phyloP scores from a whole-genome alignment of 64 coral and sea anemone species.

The Anthopleura sola region DNA sequence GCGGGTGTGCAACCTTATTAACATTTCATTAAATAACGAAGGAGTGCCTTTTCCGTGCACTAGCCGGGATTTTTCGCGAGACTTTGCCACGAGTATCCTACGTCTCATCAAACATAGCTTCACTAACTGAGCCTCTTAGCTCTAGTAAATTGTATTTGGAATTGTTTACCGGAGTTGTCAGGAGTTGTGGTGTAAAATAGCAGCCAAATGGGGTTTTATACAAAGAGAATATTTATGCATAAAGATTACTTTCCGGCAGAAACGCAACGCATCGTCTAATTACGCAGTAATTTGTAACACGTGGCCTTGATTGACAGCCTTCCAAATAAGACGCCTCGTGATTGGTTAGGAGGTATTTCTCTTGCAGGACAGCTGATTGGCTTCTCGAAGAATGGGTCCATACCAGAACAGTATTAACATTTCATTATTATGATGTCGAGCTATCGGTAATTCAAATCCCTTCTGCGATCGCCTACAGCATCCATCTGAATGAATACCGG shows the following conservation, averaged over 20 bases:
- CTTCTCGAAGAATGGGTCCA: slow-evolving; percentile 48
- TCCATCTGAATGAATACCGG: slow-evolving; percentile 69
- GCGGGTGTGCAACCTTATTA: slow-evolving; percentile 81
- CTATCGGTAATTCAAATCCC: slow-evolving; percentile 61
- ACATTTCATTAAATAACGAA: slow-evolving; percentile 92
- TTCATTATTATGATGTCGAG: slow-evolving; percentile 61
- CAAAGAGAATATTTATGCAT: slow-evolving; percentile 89
- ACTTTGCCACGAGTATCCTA: slow-evolving; percentile 22
- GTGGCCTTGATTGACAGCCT: slow-evolving; percentile 93
- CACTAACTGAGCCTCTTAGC: neutral
- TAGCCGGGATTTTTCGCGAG: slow-evolving; percentile 32
- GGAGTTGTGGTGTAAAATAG: slow-evolving; percentile 37
- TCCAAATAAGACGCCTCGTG: slow-evolving; percentile 56
- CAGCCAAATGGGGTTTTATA: slow-evolving; percentile 78
- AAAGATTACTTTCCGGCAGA: slow-evolving; percentile 81
- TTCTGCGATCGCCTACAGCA: slow-evolving; percentile 49
- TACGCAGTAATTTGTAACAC: slow-evolving; percentile 97
- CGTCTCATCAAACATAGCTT: slow-evolving; percentile 5
- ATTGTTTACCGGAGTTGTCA: slow-evolving; percentile 16
- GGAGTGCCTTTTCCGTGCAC: slow-evolving; percentile 43
- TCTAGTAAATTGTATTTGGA: slow-evolving; percentile 21
- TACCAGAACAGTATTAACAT: slow-evolving; percentile 89
- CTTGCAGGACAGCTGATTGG: slow-evolving; percentile 63
- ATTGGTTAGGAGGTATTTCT: slow-evolving; percentile 60
- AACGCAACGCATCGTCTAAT: slow-evolving; percentile 93